Conservation (phyloP, 2,888 invertebrate genomes). For the Drymonia ruficornis region DNA sequence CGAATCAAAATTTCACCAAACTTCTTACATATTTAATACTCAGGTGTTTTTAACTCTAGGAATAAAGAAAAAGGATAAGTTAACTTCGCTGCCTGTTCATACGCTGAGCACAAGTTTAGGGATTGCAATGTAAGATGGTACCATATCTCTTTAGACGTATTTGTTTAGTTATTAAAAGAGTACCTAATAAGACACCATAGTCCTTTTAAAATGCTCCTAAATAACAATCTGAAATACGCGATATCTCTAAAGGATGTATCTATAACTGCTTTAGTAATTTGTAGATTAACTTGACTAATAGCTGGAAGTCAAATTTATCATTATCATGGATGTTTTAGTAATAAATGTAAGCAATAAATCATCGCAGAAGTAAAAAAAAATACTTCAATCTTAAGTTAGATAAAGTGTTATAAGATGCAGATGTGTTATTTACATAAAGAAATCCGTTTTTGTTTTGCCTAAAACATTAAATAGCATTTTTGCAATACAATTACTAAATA, state of each 20-base stretch:
- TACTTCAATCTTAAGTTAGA: conserved; percentile 5
- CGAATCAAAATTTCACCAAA: no score
- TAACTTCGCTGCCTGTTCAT: no score
- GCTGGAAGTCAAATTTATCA: conserved; percentile 1
- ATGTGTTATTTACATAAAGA: conserved; percentile 3
- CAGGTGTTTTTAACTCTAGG: no score
- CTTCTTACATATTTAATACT: no score
- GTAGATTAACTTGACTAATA: neutral
- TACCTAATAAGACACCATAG: no score
- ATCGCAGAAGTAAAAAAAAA: neutral
- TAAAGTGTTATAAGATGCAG: conserved; percentile 7
- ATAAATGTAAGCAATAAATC: neutral
- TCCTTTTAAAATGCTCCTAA: neutral
- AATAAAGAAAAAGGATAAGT: no score
- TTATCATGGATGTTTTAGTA: neutral
- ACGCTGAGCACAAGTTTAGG: no score
- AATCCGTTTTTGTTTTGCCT: neutral
- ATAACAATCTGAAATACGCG: neutral
- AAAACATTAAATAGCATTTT: neutral
- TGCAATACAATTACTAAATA: neutral
- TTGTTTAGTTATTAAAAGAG: no score
- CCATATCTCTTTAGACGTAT: no score
- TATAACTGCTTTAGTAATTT: neutral
- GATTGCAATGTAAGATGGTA: no score
- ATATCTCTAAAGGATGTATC: neutral